Evolutionary conservation across 2,888 invertebrate genomes (phyloP).

Genomic region (Phaedon cochleariae): DNA sequence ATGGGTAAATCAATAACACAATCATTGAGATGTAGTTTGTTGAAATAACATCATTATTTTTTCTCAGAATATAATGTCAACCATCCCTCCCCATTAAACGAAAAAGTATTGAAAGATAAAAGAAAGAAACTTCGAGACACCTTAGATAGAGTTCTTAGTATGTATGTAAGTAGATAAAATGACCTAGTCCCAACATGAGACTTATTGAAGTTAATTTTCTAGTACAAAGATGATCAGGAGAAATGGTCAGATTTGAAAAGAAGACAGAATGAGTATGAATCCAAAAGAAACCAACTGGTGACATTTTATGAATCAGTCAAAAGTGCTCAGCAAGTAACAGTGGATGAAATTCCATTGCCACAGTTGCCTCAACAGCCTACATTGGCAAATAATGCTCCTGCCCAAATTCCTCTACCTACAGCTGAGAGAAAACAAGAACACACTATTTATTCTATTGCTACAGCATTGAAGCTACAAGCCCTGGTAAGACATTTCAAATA

Average conservation of each 20-base stretch:
- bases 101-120: conserved; percentile 96
- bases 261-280: conserved; percentile 92
- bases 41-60: conserved; percentile 14
- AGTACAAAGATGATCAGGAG: conserved; percentile 96
- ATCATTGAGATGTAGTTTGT: background rate
- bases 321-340: conserved; percentile 92
- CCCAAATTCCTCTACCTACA: conserved; percentile 57
- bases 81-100: conserved; percentile 93
- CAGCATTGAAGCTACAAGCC: conserved; percentile 60
- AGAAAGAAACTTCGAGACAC: conserved; percentile 95
- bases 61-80: conserved; percentile 90
- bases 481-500: conserved; percentile 42
- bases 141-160: conserved; percentile 89
- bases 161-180: conserved; percentile 83
- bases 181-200: background rate
- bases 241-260: conserved; percentile 92
- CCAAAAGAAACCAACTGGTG: conserved; percentile 84
- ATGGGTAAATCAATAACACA: conserved; percentile 76
- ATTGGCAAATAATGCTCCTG: conserved; percentile 31
- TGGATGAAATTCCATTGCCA: conserved; percentile 96
- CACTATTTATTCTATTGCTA: conserved; percentile 61
- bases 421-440: conserved; percentile 60
- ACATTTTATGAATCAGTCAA: conserved; percentile 95
- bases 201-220: too few relatives aligned
- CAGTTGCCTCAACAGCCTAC: conserved; percentile 66